Percentiles rank a stretch among this genome's conserved stretches.
Conservation (phyloP, 37 sponge, comb jelly and placozoan species). For the Halisarca cf. caerulea region DNA sequence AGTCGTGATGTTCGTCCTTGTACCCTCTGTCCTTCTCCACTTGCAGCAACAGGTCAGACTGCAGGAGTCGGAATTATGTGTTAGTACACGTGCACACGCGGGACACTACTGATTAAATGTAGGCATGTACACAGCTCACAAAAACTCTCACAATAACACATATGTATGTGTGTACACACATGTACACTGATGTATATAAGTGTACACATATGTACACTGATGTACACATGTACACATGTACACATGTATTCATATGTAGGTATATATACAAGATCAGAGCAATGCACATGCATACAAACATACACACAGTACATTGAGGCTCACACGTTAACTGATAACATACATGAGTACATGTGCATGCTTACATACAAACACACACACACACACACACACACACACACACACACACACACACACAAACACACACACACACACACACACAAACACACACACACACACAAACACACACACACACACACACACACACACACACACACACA, state of each 20-base stretch:
- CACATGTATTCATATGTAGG: too few relatives aligned
- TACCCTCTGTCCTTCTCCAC: slow-evolving; percentile 93
- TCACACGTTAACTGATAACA: too few relatives aligned
- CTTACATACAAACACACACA: too few relatives aligned
- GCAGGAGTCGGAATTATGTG: not conserved
- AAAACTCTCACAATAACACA: not conserved
- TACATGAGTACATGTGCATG: not conserved
- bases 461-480: not conserved
- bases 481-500: not conserved
- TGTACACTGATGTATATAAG: too few relatives aligned
- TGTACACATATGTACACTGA: not conserved
- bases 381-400: not conserved
- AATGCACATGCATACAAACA: too few relatives aligned
- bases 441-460: not conserved
- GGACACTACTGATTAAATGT: too few relatives aligned
- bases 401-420: not conserved
- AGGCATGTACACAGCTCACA: too few relatives aligned
- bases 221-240: not conserved
- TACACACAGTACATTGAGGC: too few relatives aligned
- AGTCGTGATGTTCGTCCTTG: slow-evolving; percentile 94
- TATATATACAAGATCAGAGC: too few relatives aligned
- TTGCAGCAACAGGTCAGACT: slow-evolving; percentile 65
- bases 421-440: not conserved
- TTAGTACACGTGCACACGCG: not conserved
- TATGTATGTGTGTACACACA: not conserved